Percentiles rank a stretch among this genome's conserved stretches.
Conservation (phyloP, 1,140 invertebrate genomes). For the Arion vulgaris region DNA sequence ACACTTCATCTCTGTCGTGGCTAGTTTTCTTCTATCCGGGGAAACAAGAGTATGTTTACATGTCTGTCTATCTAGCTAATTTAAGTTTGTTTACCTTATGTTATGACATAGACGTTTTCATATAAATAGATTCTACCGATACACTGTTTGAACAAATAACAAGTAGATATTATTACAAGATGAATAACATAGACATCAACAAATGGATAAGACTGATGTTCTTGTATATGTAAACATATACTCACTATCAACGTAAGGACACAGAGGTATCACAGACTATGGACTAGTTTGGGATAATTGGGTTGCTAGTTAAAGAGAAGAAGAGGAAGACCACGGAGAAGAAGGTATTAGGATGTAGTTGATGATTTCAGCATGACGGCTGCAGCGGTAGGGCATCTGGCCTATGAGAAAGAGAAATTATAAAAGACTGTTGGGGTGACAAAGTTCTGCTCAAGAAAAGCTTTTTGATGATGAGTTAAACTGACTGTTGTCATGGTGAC, state of each 20-base stretch:
- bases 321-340: no score
- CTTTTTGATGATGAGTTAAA: no score
- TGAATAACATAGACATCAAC: neutral
- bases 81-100: neutral
- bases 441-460: no score
- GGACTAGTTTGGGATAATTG: neutral
- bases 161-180: neutral
- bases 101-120: neutral
- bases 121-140: neutral
- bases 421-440: no score
- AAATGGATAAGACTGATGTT: neutral
- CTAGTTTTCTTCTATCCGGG: no score
- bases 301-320: no score
- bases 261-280: neutral
- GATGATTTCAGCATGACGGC: no score
- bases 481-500: no score
- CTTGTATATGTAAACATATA: neutral
- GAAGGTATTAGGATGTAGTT: no score
- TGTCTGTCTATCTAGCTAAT: neutral
- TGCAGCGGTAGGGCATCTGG: no score
- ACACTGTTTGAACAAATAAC: neutral
- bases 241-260: neutral
- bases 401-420: no score
- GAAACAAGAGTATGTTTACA: neutral
- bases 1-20: no score